Evolutionary conservation across 2,888 invertebrate genomes (phyloP), one percentile per base, ranked within the genome.

Genomic region (Kryphioiulus occultus): DNA sequence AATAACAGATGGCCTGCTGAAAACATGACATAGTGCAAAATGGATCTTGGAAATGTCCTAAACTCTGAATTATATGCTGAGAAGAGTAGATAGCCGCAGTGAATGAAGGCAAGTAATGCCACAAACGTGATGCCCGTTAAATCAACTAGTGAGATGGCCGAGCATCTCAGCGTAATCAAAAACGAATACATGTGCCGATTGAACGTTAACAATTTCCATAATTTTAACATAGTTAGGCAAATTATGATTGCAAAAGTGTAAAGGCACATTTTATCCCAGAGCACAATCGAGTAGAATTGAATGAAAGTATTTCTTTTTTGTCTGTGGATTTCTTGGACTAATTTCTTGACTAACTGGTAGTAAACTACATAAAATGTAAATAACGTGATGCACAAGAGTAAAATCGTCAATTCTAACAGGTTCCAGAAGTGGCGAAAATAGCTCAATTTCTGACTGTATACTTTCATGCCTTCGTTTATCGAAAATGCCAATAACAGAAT

Each of bases 131-230:
- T 85, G 9, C 47, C 5, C 22, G 85, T 44, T 22, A 85, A 85
- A 53, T 85, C n/a, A 35, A 85, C n/a, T 3, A 87, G 30, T 7
- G 87, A 19, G 12, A 22, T 26, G 7, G 59, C 15, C 3, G 85
- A 85, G 17, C 42, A 15, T 30, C 32, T 42, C 35, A 87, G 26
- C 5, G 87, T 87, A n/a, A 87, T 22, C n/a, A 87, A 26, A 39
- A 87, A 85, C 12, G 85, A 85, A 26, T 87, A 85, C 87, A 87
- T 85, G 53, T 85, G 87, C 9, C 83, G 84, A 32, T 87, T 87
- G 59, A 87, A 87, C 30, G 87, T 59, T 22, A 87, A 32, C 26
- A 87, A 22, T 35, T 87, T 87, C 87, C 87, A 87, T n/a, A 53
- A 30, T 22, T 87, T 85, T 12, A 59, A 22, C 87, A 68, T 87